Evolutionary conservation across 2,113 vertebrate species (phyloP).

Genomic region (Catharus bicknelli): DNA sequence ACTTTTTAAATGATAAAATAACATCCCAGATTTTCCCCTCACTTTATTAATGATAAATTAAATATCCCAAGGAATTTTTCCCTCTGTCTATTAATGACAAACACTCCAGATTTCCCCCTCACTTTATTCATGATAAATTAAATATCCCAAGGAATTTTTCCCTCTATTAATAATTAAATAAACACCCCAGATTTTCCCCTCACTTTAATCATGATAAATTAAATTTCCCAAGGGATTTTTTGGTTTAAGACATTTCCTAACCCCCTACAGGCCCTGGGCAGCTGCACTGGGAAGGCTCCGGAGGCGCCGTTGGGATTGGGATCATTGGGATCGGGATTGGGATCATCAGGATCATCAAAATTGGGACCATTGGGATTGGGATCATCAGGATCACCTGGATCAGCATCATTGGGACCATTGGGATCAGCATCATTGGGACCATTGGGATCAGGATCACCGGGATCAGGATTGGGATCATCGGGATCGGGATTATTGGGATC

Average conservation of each 20-base stretch:
- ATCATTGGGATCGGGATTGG: rapidly evolving
- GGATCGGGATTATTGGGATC: background rate
- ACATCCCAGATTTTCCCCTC: background rate
- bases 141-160: background rate
- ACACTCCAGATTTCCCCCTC: background rate
- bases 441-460: background rate
- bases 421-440: background rate
- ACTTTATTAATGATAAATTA: too few relatives aligned
- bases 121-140: background rate
- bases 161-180: too few relatives aligned
- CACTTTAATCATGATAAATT: background rate
- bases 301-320: rapidly evolving
- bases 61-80: background rate
- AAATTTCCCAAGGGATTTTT: background rate
- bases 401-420: too few relatives aligned
- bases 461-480: too few relatives aligned
- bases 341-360: background rate
- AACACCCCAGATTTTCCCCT: too few relatives aligned
- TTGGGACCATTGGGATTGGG: background rate
- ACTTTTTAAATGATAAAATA: background rate
- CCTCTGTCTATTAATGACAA: too few relatives aligned
- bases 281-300: rapidly evolving
- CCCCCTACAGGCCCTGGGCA: conserved; percentile 52
- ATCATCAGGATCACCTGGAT: background rate
- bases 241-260: rapidly evolving